Base-by-base conservation (phyloP, 2,888 invertebrate species). In the Onchidella celtica region DNA sequence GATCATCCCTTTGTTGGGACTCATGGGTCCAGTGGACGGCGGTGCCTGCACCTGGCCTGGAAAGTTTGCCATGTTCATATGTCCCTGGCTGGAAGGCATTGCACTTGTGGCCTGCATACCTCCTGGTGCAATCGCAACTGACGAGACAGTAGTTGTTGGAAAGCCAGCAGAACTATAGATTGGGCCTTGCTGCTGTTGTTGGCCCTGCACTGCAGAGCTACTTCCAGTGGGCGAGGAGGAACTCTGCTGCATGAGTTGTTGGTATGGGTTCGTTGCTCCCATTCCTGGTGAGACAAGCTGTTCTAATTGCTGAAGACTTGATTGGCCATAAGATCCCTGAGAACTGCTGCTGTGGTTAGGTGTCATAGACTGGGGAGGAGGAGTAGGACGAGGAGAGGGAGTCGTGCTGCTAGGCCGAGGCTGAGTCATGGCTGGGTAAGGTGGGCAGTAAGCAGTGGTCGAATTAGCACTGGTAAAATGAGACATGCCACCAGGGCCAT, bases 401-500 rank as follows among this genome's bases (percentile, higher is more conserved):
- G 88, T 87, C 32, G 87, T 86, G 21, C 84, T 85, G 79, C 86
- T 84, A 38, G 84, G 87, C 6, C 76, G 76, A 17, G 75, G 63
- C 55, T 87, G 87, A 29, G 85, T 74, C 59, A 84, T 83, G 21
- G 83, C 68, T 14, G 86, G 83, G 70, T 82, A 84, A 27, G 81
- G 72, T 59, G 72, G 77, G 29, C 76, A 74, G 66, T 83, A 83
- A 29, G 83, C 86, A 69, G 86, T 87, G 66, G 85, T 84, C 68
- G 89, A 87, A 85, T 87, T 89, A 82, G 88, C 89, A 82, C 86
- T 88, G 38, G 87, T 86, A 75, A 86, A 89, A 76, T 88, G 87
- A 74, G 86, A 85, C 38, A 88, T 70, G 66, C 82, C 77, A 61
- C 79, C 77, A 63, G 84, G 66, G 78, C 79, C 78, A 81, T 81